phyloP scores from a whole-genome alignment of 2,797 vertebrate species.

The Fratercula arctica region DNA sequence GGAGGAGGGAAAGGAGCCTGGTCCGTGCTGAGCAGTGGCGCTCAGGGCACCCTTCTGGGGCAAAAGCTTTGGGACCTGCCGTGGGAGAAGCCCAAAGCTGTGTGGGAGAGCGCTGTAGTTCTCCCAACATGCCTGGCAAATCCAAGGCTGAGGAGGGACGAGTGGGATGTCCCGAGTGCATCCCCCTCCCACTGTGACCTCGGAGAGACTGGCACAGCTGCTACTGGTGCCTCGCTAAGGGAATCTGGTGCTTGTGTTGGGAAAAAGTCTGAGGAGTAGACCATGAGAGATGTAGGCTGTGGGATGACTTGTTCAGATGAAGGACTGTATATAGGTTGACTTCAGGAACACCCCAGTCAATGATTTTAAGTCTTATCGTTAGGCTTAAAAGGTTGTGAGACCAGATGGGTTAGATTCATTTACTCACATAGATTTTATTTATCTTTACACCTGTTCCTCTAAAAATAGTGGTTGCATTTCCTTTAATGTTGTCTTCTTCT shows the following conservation, averaged over 20 bases:
- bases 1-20: not conserved
- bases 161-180: too few species aligned
- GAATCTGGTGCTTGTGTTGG: not conserved
- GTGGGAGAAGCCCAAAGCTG: not conserved
- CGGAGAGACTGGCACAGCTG: rapidly evolving
- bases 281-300: not conserved
- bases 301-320: not conserved
- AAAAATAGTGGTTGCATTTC: not conserved
- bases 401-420: not conserved
- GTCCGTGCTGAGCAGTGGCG: rapidly evolving
- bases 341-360: not conserved
- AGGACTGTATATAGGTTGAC: not conserved
- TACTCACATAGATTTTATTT: not conserved
- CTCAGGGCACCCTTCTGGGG: not conserved
- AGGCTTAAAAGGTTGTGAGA: not conserved
- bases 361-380: not conserved
- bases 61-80: not conserved
- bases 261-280: not conserved
- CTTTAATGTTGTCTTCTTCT: not conserved
- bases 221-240: not conserved
- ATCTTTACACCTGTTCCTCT: not conserved
- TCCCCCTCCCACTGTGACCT: rapidly evolving
- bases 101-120: not conserved
- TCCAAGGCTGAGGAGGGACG: not conserved
- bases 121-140: not conserved